phyloP scores from a whole-genome alignment of 1,140 invertebrate species.

The Zaprionus tsacasi region DNA sequence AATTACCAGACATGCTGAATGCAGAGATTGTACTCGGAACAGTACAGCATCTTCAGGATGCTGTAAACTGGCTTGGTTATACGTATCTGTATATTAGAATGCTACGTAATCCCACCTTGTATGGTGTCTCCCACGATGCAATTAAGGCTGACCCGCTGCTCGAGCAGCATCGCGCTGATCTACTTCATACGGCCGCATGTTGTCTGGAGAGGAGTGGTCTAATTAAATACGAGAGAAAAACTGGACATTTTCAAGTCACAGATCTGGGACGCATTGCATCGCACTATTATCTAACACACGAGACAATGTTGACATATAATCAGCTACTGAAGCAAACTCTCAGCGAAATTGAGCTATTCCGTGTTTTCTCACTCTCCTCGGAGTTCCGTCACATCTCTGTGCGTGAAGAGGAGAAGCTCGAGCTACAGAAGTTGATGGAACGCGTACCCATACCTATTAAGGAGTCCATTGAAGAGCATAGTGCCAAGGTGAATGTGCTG shows the following conservation, averaged over 20 bases:
- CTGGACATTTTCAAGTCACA: conserved; percentile 95
- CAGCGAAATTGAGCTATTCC: conserved; percentile 98
- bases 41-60: conserved; percentile 97
- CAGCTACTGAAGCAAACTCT: conserved; percentile 98
- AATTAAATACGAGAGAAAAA: conserved; percentile 98
- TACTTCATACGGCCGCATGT: conserved; percentile 98
- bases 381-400: conserved; percentile 97
- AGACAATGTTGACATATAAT: conserved; percentile 98
- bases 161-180: conserved; percentile 95
- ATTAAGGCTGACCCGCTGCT: conserved; percentile 92
- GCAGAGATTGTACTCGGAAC: conserved; percentile 99
- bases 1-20: conserved; percentile 98
- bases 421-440: conserved; percentile 98
- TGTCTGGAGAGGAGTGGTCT: conserved; percentile 96
- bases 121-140: conserved; percentile 94
- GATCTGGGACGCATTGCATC: conserved; percentile 98
- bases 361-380: conserved; percentile 99
- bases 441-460: conserved; percentile 99
- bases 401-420: conserved; percentile 98
- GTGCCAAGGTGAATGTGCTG: conserved; percentile 97
- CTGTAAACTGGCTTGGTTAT: conserved; percentile 97
- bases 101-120: conserved; percentile 93
- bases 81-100: conserved; percentile 98
- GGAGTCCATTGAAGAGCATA: conserved; percentile 99
- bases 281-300: conserved; percentile 98